These are phyloP conservation scores for Rhea pennata DNA, from an alignment of 2,113 vertebrate genomes.

Conservation along the genomic window DNA sequence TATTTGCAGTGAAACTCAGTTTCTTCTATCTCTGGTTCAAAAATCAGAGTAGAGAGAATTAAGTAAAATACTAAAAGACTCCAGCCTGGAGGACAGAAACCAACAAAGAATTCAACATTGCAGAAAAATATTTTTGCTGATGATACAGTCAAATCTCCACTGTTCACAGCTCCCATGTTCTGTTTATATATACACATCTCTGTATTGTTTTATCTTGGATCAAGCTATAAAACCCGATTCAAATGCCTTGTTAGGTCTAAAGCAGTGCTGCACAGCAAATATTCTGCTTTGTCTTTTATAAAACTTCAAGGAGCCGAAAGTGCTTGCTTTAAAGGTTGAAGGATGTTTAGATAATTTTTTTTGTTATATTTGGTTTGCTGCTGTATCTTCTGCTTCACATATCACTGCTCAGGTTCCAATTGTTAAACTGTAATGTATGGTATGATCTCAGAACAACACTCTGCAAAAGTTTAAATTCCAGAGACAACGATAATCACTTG, in stretches of 20 bases:
- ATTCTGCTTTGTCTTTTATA: neutral
- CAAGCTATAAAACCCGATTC: neutral
- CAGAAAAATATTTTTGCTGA: neutral
- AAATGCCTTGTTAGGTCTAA: neutral
- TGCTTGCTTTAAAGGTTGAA: neutral
- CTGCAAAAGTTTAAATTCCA: slow-evolving; percentile 1
- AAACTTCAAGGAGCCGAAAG: neutral
- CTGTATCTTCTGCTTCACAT: neutral
- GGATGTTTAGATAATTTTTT: neutral
- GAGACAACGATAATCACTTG: neutral
- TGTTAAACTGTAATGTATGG: neutral
- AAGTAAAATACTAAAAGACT: neutral
- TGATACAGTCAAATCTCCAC: neutral
- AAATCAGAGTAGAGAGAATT: neutral
- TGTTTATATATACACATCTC: neutral
- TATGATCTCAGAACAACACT: neutral
- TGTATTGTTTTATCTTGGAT: neutral
- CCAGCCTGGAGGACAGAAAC: neutral
- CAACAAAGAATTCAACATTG: neutral
- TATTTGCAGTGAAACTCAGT: neutral
- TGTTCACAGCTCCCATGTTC: neutral
- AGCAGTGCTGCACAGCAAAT: neutral
- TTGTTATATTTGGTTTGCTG: neutral
- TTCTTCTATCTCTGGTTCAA: neutral
- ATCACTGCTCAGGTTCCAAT: neutral